These are phyloP conservation scores for Spizaetus ornatus DNA, from an alignment of 2,113 vertebrate genomes.

Conservation along the genomic window DNA sequence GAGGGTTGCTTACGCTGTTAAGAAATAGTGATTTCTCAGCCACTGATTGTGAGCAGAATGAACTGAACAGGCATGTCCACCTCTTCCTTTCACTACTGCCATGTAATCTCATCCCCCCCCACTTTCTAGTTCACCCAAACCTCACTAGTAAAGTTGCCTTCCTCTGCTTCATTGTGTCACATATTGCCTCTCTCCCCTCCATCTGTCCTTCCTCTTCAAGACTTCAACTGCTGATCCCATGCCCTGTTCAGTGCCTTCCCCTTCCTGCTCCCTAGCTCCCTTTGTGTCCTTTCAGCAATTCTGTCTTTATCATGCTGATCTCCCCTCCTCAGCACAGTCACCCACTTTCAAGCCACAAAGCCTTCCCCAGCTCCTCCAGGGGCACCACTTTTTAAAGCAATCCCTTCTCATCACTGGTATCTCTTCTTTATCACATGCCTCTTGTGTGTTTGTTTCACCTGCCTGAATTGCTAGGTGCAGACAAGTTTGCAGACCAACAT, in stretches of 20 bases:
- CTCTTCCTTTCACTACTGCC: neutral
- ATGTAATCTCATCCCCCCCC: neutral
- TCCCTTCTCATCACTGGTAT: neutral
- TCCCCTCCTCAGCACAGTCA: neutral
- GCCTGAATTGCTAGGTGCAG: neutral
- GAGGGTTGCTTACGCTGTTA: neutral
- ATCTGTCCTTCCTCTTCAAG: neutral
- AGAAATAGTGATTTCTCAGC: neutral
- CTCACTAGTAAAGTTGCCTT: neutral
- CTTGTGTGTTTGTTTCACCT: neutral
- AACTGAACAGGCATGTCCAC: neutral
- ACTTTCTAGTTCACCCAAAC: neutral
- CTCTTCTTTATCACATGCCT: neutral
- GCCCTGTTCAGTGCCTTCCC: neutral
- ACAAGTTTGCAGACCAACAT: neutral
- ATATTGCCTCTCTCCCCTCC: neutral
- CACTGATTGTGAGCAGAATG: neutral
- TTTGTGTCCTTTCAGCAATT: slow-evolving; percentile 37
- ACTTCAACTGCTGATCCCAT: neutral
- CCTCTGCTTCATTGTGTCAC: neutral
- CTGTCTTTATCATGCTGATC: slow-evolving; percentile 50
- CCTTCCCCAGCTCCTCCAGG: neutral
- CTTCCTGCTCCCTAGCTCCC: neutral
- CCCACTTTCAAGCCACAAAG: slow-evolving; percentile 1
- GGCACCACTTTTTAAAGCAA: neutral